These are phyloP conservation scores for Solenopsis invicta DNA, from an alignment of 1,140 invertebrate genomes.

Conservation along the genomic window DNA sequence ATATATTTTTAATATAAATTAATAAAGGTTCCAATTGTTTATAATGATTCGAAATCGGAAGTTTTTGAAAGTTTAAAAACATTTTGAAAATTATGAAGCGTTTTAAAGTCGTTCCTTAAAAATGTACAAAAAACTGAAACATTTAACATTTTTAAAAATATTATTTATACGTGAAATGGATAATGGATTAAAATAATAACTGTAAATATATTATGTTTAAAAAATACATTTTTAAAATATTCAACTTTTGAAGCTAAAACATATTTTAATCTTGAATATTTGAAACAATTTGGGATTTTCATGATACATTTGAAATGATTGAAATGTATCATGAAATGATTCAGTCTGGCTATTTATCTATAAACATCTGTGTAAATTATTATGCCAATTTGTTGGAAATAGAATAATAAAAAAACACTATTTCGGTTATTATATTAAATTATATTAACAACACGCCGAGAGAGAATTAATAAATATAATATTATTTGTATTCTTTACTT, in stretches of 20 bases:
- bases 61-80: not conserved
- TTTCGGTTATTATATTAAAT: not conserved
- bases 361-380: not conserved
- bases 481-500: conserved; percentile 15
- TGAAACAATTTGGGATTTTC: not conserved
- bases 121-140: not conserved
- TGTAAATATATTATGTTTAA: not conserved
- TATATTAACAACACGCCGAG: conserved; percentile 9
- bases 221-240: not conserved
- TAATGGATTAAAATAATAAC: not conserved
- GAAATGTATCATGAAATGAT: not conserved
- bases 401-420: conserved; percentile 23
- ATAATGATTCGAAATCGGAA: not conserved
- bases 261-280: not conserved
- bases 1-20: not conserved
- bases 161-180: not conserved
- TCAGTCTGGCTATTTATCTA: not conserved
- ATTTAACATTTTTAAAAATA: not conserved
- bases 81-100: conserved; percentile 21
- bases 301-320: not conserved
- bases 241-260: not conserved
- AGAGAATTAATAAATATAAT: not conserved
- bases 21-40: not conserved
- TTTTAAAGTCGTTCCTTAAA: not conserved
- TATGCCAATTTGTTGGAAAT: conserved; percentile 27